phyloP scores from a whole-genome alignment of 2,888 invertebrate species.

The Kryphioiulus occultus region DNA sequence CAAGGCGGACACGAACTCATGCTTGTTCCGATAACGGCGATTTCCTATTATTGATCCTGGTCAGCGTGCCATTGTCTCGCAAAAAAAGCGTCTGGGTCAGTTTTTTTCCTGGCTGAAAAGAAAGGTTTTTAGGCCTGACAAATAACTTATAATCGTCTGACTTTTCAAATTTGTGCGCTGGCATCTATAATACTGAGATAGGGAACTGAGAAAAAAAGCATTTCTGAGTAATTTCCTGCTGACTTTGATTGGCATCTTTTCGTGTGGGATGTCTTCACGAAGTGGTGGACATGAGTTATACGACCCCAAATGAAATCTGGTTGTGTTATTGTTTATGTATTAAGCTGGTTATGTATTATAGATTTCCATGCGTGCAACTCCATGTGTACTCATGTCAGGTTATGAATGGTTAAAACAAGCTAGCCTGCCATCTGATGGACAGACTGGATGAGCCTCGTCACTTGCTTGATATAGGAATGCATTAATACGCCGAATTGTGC shows the following conservation, averaged over 20 bases:
- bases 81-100: conserved; percentile 8
- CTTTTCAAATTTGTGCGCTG: neutral
- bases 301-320: neutral
- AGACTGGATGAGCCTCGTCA: too few relatives aligned
- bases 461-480: too few relatives aligned
- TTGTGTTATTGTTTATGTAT: neutral
- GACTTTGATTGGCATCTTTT: neutral
- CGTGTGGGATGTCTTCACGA: neutral
- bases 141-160: neutral
- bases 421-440: too few relatives aligned
- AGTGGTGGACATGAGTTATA: neutral
- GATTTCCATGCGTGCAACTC: too few relatives aligned
- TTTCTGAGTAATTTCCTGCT: neutral
- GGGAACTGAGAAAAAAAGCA: neutral
- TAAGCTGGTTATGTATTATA: too few relatives aligned
- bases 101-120: neutral
- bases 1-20: neutral
- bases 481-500: too few relatives aligned
- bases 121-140: neutral
- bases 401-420: too few relatives aligned
- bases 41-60: conserved; percentile 30
- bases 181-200: neutral
- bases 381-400: too few relatives aligned
- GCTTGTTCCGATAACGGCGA: neutral
- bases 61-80: neutral